Evolutionary conservation across 2,888 invertebrate genomes (phyloP).

Genomic region (Steinernema carpocapsae): DNA sequence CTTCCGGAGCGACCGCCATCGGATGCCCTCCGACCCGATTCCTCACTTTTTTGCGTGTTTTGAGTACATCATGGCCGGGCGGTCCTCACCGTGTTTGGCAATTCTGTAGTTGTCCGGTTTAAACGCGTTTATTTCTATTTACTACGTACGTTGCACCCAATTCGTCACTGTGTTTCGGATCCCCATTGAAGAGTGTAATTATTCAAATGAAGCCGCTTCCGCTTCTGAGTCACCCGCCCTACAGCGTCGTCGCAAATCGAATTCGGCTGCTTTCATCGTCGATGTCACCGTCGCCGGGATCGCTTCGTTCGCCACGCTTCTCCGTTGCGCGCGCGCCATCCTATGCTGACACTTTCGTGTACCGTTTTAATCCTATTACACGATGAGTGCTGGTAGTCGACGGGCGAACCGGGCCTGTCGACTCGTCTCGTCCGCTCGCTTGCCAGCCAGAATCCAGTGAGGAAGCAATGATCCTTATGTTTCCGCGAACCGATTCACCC

Average conservation of each 20-base stretch:
- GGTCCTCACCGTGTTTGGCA: no score
- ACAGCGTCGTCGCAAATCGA: conserved; percentile 15
- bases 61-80: no score
- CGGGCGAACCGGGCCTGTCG: no score
- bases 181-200: conserved; percentile 6
- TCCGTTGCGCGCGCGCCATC: conserved; percentile 12
- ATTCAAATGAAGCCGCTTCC: conserved; percentile 35
- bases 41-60: neutral
- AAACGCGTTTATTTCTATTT: neutral
- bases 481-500: neutral
- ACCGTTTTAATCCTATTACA: conserved; percentile 35
- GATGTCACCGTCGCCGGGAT: conserved; percentile 13
- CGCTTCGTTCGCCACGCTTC: neutral
- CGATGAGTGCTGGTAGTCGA: conserved; percentile 19
- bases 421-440: neutral
- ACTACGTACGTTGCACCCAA: neutral
- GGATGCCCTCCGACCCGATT: neutral
- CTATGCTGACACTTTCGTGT: conserved; percentile 19
- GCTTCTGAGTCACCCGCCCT: conserved; percentile 29
- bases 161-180: neutral
- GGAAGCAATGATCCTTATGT: neutral
- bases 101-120: no score
- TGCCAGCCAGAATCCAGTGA: neutral
- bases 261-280: neutral
- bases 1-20: neutral